phyloP scores from a whole-genome alignment of 2,888 invertebrate species.

The Melipona bicolor region DNA sequence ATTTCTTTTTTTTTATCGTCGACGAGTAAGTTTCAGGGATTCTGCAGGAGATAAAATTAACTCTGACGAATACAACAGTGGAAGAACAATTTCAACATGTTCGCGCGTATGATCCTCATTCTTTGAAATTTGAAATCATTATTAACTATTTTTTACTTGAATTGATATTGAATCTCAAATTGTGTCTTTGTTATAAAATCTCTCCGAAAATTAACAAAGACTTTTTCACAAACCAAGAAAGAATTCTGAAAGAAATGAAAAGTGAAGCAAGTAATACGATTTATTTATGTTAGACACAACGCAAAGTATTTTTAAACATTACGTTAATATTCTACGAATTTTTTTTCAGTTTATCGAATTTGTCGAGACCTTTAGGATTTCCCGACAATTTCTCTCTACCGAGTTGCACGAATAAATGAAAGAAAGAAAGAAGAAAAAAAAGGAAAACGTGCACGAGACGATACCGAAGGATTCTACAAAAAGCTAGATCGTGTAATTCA shows the following conservation, averaged over 20 bases:
- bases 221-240: too few relatives aligned
- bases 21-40: background rate
- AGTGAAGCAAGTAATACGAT: too few relatives aligned
- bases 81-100: background rate
- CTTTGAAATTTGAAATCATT: background rate
- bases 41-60: conserved; percentile 1
- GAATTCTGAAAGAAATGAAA: too few relatives aligned
- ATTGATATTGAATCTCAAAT: background rate
- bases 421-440: background rate
- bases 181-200: too few relatives aligned
- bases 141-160: background rate
- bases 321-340: background rate
- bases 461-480: conserved; percentile 36
- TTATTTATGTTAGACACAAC: too few relatives aligned
- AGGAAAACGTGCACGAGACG: background rate
- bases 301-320: background rate
- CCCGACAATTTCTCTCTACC: too few relatives aligned
- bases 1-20: background rate
- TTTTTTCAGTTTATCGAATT: too few relatives aligned
- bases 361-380: too few relatives aligned
- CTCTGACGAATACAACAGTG: background rate
- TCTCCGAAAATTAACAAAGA: too few relatives aligned
- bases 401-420: too few relatives aligned
- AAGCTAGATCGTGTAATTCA: conserved; percentile 39
- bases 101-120: background rate